Evolutionary conservation across 2,113 vertebrate species (phyloP).

Genomic region (Cyanistes caeruleus): DNA sequence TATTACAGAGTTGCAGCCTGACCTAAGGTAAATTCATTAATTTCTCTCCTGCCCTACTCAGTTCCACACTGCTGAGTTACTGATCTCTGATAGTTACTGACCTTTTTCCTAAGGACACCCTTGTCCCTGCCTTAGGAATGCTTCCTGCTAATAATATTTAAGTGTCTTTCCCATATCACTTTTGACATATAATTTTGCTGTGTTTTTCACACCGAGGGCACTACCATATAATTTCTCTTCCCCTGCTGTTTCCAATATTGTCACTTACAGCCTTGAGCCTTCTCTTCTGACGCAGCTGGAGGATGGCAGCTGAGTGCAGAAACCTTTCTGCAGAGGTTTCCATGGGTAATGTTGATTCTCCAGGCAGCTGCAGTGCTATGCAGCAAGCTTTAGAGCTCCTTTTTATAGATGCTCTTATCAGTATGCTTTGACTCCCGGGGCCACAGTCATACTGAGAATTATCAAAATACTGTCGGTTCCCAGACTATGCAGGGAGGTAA

Average conservation of each 20-base stretch:
- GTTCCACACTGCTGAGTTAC: neutral
- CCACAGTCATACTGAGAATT: conserved; percentile 12
- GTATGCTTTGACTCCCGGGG: conserved; percentile 18
- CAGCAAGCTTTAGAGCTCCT: conserved; percentile 12
- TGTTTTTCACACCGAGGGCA: neutral
- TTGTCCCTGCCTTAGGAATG: neutral
- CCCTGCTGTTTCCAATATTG: neutral
- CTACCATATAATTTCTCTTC: neutral
- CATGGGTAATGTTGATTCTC: conserved; percentile 39
- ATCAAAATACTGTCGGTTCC: neutral
- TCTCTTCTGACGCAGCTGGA: neutral
- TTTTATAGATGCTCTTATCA: conserved; percentile 37
- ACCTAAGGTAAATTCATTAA: neutral
- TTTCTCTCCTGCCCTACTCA: neutral
- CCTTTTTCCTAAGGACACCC: neutral
- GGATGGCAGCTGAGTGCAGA: neutral
- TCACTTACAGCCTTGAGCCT: conserved; percentile 13
- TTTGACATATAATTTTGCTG: neutral
- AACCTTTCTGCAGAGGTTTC: conserved; percentile 28
- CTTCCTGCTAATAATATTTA: neutral
- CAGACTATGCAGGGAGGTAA: neutral
- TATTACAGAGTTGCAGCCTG: neutral
- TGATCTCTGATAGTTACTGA: neutral
- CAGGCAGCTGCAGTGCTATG: neutral
- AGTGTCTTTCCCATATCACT: neutral